Evolutionary conservation across 2,113 vertebrate genomes (phyloP).

Genomic region (Azemiops feae): DNA sequence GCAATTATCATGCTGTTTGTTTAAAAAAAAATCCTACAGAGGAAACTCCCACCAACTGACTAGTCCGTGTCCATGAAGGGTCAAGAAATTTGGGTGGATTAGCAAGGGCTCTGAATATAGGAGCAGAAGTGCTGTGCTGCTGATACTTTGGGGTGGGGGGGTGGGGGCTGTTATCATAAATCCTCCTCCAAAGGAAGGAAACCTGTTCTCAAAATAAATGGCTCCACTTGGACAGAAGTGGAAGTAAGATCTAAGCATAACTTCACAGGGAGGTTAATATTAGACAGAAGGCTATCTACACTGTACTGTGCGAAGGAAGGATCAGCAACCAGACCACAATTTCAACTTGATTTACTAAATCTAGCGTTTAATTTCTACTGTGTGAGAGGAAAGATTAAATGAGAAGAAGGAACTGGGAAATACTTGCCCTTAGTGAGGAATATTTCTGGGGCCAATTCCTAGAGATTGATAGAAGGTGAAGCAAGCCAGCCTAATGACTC

Average conservation of each 20-base stretch:
- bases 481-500: neutral
- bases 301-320: neutral
- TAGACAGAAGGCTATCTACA: neutral
- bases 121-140: neutral
- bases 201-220: neutral
- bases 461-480: neutral
- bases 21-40: neutral
- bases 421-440: neutral
- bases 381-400: neutral
- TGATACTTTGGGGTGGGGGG: neutral
- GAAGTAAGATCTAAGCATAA: conserved; percentile 10
- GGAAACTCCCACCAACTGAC: neutral
- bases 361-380: neutral
- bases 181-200: neutral
- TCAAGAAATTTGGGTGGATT: neutral
- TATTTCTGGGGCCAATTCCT: neutral
- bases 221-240: neutral
- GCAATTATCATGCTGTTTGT: neutral
- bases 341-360: neutral
- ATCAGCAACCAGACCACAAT: neutral
- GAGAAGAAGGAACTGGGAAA: neutral
- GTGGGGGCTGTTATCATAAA: neutral
- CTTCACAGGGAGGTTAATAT: neutral
- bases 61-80: neutral
- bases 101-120: neutral